Conservation (phyloP, 2,113 vertebrate species). For the Cyphomyrus plagiostoma region DNA sequence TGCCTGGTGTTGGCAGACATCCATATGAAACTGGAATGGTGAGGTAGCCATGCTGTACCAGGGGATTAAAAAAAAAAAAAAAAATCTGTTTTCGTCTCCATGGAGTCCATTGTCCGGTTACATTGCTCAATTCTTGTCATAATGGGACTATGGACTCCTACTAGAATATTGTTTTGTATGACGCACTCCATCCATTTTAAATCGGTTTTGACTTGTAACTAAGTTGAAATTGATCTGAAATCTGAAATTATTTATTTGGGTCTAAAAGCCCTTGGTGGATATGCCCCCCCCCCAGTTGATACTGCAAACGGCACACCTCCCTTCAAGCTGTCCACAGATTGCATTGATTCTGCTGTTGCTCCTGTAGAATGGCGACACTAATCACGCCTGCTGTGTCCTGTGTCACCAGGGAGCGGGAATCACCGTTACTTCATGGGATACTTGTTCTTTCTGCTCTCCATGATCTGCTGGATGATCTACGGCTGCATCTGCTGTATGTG, state of each 20-base stretch:
- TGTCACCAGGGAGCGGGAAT: constrained; percentile 82
- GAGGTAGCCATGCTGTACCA: too few species aligned
- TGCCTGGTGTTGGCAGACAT: too few species aligned
- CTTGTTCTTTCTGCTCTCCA: constrained; percentile 95
- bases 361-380: neutral
- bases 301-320: neutral
- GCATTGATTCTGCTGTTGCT: neutral
- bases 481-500: constrained; percentile 94
- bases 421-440: constrained; percentile 99
- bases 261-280: neutral
- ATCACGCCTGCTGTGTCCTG: neutral
- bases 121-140: too few species aligned
- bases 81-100: too few species aligned
- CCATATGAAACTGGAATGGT: too few species aligned
- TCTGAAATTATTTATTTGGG: neutral
- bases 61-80: too few species aligned
- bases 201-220: neutral
- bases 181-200: too few species aligned
- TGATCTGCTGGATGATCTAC: constrained; percentile 99
- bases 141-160: too few species aligned
- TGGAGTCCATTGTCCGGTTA: too few species aligned
- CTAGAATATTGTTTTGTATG: too few species aligned
- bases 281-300: neutral
- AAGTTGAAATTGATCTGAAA: too few species aligned
- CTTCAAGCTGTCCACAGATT: neutral